Evolutionary conservation across 2,113 vertebrate genomes (phyloP).

Genomic region (Rhineura floridana): DNA sequence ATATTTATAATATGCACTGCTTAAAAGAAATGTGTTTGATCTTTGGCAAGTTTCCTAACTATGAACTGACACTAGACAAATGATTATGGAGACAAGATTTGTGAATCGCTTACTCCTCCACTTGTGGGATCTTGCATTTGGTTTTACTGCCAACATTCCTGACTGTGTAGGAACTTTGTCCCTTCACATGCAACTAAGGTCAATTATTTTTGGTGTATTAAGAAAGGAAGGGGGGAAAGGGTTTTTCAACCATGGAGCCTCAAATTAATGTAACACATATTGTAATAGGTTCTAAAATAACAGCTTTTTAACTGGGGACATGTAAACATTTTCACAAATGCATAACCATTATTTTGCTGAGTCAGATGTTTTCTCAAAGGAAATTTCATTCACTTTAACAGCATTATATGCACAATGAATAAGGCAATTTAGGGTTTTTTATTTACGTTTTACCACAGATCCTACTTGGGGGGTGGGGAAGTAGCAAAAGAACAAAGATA

Average conservation of each 20-base stretch:
- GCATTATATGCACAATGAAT: slow-evolving; percentile 71
- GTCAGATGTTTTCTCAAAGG: slow-evolving; percentile 78
- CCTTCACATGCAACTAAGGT: slow-evolving; percentile 37
- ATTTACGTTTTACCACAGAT: slow-evolving; percentile 74
- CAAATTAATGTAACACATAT: slow-evolving; percentile 71
- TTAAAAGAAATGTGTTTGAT: slow-evolving; percentile 57
- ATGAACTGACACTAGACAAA: slow-evolving; percentile 60
- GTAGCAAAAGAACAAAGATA: slow-evolving; percentile 50
- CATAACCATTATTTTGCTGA: slow-evolving; percentile 75
- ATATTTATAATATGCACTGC: slow-evolving; percentile 54
- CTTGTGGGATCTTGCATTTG: slow-evolving; percentile 16
- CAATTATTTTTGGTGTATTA: slow-evolving; percentile 59
- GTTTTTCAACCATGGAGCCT: slow-evolving; percentile 39
- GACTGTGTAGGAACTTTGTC: slow-evolving; percentile 38
- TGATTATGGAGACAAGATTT: slow-evolving; percentile 50
- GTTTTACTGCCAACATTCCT: slow-evolving; percentile 29
- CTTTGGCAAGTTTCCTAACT: slow-evolving; percentile 53
- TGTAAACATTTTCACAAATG: slow-evolving; percentile 75
- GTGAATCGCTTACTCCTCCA: slow-evolving; percentile 30
- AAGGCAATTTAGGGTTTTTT: slow-evolving; percentile 71
- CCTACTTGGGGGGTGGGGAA: slow-evolving; percentile 62
- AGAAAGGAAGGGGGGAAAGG: slow-evolving; percentile 5
- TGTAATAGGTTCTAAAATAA: slow-evolving; percentile 71
- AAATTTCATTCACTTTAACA: slow-evolving; percentile 75
- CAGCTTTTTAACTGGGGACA: slow-evolving; percentile 72